A percentile compares a stretch with the other conserved stretches of the same genome.
Conservation (phyloP, 2,113 vertebrate genomes). For the Sinocyclocheilus anshuiensis region DNA sequence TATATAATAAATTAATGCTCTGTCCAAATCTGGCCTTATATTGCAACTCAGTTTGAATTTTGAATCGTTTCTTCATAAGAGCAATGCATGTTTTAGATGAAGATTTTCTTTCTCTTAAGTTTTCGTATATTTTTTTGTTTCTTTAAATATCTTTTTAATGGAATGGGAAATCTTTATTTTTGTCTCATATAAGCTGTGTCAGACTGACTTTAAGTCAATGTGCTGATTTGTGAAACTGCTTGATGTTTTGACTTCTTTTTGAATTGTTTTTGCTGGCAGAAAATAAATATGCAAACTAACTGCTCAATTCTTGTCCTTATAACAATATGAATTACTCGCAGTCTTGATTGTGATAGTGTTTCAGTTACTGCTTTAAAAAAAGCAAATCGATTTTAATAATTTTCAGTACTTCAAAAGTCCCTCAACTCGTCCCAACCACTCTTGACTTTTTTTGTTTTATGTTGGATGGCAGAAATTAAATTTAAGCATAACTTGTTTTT, state of each 20-base stretch:
- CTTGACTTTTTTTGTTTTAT: neutral
- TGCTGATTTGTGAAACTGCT: neutral
- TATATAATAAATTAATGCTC: conserved; percentile 55
- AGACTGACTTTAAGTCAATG: neutral
- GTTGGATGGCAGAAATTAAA: neutral
- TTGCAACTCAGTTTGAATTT: neutral
- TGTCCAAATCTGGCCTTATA: conserved; percentile 28
- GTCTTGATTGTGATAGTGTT: neutral
- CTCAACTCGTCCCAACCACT: neutral
- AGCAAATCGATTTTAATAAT: neutral
- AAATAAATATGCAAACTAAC: neutral
- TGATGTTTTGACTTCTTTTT: neutral
- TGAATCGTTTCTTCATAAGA: neutral
- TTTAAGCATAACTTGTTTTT: neutral
- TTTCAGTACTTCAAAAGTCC: neutral
- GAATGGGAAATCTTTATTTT: neutral
- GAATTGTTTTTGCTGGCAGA: neutral
- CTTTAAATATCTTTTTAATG: neutral
- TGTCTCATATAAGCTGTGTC: no score
- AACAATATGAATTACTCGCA: neutral
- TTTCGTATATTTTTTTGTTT: neutral
- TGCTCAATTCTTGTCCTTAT: neutral
- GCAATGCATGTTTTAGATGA: neutral
- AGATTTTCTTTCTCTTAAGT: neutral
- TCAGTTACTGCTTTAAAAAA: neutral